phyloP scores from a whole-genome alignment of 2,113 vertebrate species.

The Lipotes vexillifer region DNA sequence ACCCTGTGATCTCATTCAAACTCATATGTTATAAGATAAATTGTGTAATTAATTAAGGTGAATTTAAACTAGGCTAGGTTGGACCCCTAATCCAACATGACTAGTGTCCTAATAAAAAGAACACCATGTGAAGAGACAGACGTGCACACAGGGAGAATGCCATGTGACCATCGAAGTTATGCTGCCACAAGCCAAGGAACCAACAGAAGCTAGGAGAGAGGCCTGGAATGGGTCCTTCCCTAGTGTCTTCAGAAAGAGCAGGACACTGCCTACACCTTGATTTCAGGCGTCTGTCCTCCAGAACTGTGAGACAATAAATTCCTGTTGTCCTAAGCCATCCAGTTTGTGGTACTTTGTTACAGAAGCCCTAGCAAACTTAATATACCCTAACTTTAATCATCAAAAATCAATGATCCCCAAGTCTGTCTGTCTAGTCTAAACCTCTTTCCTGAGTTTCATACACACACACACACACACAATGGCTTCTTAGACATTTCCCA shows the following conservation, averaged over 20 bases:
- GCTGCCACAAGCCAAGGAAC: neutral
- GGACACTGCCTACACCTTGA: neutral
- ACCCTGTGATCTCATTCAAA: neutral
- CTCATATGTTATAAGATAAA: neutral
- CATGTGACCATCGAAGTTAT: neutral
- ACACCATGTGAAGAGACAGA: neutral
- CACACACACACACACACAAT: neutral
- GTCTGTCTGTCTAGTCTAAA: neutral
- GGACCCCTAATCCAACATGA: neutral
- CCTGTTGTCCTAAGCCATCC: neutral
- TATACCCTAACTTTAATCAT: neutral
- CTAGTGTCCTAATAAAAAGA: neutral
- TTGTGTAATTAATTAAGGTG: neutral
- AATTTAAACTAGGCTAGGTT: neutral
- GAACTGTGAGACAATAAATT: neutral
- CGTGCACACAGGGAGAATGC: neutral
- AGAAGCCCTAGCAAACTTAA: neutral
- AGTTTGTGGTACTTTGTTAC: neutral
- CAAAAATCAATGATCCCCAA: neutral
- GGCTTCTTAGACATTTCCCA: neutral
- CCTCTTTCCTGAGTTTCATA: neutral
- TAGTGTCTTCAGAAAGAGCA: neutral
- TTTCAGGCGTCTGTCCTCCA: neutral
- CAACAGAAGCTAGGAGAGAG: neutral
- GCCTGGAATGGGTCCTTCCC: neutral